Evolutionary conservation across 2,113 vertebrate genomes (phyloP).

Genomic region (Pristiophorus japonicus): DNA sequence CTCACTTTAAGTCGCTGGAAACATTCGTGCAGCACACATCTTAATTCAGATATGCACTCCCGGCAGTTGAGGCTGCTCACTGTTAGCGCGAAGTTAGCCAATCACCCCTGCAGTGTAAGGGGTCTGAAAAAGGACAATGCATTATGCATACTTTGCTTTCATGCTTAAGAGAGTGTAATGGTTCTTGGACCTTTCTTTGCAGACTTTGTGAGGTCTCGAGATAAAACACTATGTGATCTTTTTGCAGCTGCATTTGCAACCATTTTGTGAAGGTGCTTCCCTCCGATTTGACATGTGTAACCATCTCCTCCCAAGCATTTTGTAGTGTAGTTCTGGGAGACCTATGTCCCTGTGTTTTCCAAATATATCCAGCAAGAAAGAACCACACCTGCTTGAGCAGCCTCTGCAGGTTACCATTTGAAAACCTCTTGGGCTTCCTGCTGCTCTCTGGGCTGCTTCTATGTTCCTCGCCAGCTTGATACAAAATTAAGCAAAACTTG

Average conservation of each 20-base stretch:
- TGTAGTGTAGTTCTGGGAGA: neutral
- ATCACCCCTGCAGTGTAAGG: neutral
- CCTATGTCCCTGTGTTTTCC: neutral
- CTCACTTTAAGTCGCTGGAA: neutral
- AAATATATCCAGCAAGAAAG: neutral
- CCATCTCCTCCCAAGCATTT: neutral
- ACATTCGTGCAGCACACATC: neutral
- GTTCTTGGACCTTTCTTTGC: neutral
- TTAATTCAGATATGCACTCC: neutral
- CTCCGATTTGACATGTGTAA: neutral
- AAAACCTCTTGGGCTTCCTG: neutral
- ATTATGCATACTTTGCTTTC: neutral
- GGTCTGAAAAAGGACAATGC: neutral
- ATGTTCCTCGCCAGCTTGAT: neutral
- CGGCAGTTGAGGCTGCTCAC: neutral
- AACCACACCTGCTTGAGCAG: neutral
- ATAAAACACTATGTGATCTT: no score
- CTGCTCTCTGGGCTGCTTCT: neutral
- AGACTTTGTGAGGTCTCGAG: neutral
- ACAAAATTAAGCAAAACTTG: neutral
- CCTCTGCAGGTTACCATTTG: neutral
- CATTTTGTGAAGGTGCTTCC: neutral
- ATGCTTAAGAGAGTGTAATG: neutral
- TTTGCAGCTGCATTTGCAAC: no score
- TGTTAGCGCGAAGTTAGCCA: neutral